Evolutionary conservation across 2,113 vertebrate genomes (phyloP).

Genomic region (Gracilinanus agilis): DNA sequence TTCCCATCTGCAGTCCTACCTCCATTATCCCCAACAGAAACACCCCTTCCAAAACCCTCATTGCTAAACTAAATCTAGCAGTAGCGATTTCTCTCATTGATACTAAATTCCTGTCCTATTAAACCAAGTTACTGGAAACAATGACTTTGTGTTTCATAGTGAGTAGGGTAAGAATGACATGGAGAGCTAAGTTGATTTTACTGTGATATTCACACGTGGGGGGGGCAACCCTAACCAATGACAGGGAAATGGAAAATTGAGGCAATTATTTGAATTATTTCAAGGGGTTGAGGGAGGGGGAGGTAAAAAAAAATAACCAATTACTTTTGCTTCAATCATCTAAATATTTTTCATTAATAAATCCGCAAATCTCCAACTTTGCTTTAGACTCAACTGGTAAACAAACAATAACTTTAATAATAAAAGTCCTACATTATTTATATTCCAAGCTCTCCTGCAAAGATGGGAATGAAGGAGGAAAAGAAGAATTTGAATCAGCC

Average conservation of each 20-base stretch:
- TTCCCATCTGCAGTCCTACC: neutral
- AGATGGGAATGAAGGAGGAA: neutral
- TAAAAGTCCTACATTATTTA: neutral
- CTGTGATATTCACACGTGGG: slow-evolving; percentile 4
- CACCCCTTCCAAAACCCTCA: neutral
- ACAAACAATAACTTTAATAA: neutral
- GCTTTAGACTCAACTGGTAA: neutral
- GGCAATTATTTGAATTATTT: neutral
- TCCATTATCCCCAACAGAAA: neutral
- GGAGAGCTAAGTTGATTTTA: slow-evolving; percentile 10
- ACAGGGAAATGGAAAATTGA: slow-evolving; percentile 6
- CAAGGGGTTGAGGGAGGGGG: neutral
- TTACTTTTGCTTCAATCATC: neutral
- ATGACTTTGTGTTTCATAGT: neutral
- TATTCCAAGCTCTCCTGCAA: neutral
- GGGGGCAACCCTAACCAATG: slow-evolving; percentile 27
- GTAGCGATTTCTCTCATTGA: neutral
- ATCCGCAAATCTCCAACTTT: neutral
- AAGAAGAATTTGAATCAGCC: neutral
- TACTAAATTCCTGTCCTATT: neutral
- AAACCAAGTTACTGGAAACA: neutral
- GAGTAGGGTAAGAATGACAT: neutral
- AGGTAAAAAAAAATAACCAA: neutral
- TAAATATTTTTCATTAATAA: neutral
- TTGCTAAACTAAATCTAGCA: neutral